Percentiles rank a stretch among this genome's conserved stretches.
phyloP scores from a whole-genome alignment of 2,797 vertebrate genomes.

The Peromyscus nudipes region DNA sequence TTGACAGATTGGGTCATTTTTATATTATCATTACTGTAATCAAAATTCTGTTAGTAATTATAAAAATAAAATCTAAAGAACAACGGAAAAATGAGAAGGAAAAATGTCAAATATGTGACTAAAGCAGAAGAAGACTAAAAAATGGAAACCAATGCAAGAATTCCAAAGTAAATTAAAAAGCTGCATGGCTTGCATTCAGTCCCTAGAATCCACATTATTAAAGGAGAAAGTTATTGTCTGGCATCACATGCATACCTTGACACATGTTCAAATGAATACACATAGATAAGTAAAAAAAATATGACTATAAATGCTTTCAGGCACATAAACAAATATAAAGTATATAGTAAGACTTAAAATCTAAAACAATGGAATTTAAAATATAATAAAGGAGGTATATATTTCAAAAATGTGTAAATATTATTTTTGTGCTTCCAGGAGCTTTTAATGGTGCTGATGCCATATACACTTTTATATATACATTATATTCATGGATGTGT shows the following conservation, averaged over 20 bases:
- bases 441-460: neutral
- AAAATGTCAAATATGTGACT: neutral
- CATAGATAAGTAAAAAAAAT: neutral
- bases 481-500: neutral
- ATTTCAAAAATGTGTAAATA: neutral
- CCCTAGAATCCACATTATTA: neutral
- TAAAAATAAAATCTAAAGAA: neutral
- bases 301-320: neutral
- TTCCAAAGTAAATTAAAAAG: neutral
- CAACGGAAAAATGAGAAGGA: neutral
- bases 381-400: neutral
- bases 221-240: too few species aligned
- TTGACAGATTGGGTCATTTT: neutral
- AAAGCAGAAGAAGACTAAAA: neutral
- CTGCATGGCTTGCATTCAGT: neutral
- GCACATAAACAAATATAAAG: neutral
- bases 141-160: neutral
- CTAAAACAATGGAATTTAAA: neutral
- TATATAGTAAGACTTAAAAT: neutral
- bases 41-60: neutral
- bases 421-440: neutral
- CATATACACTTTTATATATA: neutral
- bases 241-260: neutral
- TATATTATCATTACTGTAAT: neutral
- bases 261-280: too few species aligned